These are phyloP conservation scores for Apodemus agrarius DNA, from an alignment of 2,797 vertebrate genomes.

Conservation along the genomic window DNA sequence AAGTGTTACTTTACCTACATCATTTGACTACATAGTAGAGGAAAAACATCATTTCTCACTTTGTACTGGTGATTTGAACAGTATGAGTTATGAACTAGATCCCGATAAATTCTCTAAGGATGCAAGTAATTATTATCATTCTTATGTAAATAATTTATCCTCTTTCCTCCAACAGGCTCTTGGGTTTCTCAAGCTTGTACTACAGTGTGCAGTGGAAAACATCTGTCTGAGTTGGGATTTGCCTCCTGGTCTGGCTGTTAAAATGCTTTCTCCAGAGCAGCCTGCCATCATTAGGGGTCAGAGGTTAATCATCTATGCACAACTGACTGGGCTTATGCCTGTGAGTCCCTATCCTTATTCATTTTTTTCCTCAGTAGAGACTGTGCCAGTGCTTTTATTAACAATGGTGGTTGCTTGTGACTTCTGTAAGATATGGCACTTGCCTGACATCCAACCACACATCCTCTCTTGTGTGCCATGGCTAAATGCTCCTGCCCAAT, in stretches of 20 bases:
- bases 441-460: neutral
- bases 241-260: slow-evolving; percentile 84
- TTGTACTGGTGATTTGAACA: neutral
- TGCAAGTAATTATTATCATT: neutral
- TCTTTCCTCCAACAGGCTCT: slow-evolving; percentile 75
- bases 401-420: neutral
- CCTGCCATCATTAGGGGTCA: slow-evolving; percentile 89
- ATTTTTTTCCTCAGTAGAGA: neutral
- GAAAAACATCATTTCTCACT: neutral
- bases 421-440: neutral
- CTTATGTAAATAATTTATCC: neutral
- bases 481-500: neutral
- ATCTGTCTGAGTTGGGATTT: slow-evolving; percentile 83
- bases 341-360: slow-evolving; percentile 62
- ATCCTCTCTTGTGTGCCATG: neutral
- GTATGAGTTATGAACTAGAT: neutral
- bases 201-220: slow-evolving; percentile 86
- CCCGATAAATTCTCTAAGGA: neutral
- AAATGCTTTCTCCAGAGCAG: slow-evolving; percentile 86
- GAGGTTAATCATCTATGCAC: slow-evolving; percentile 85
- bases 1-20: neutral
- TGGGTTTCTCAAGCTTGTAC: slow-evolving; percentile 84
- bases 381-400: neutral
- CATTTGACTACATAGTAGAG: neutral
- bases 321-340: slow-evolving; percentile 73